Evolutionary conservation across 1,140 invertebrate species (phyloP).

Genomic region (Maniola jurtina): DNA sequence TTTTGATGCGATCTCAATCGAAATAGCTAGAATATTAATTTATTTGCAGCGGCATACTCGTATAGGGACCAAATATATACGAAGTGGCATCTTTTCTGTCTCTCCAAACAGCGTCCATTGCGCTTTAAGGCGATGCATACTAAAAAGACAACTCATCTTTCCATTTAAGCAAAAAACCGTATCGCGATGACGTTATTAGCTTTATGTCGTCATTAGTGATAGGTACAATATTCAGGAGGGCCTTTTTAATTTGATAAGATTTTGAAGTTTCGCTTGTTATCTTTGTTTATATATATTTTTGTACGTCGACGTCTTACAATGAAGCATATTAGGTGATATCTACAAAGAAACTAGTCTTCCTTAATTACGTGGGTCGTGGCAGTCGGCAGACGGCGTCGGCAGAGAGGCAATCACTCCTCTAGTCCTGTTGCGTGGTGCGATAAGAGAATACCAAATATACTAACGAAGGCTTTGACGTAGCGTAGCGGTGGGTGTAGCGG

Average conservation of each 20-base stretch:
- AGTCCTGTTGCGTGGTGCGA: slow-evolving; percentile 77
- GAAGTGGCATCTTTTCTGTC: slow-evolving; percentile 32
- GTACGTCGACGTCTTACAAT: slow-evolving; percentile 62
- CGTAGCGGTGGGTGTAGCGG: slow-evolving; percentile 41
- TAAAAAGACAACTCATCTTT: slow-evolving; percentile 68
- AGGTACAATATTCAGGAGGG: slow-evolving; percentile 66
- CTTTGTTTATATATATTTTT: slow-evolving; percentile 76
- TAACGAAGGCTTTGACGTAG: slow-evolving; percentile 74
- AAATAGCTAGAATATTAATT: slow-evolving; percentile 26
- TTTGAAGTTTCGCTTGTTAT: slow-evolving; percentile 68
- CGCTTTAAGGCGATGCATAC: slow-evolving; percentile 49
- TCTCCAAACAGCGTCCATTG: slow-evolving; percentile 35
- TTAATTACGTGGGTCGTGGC: slow-evolving; percentile 64
- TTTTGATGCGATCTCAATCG: slow-evolving; percentile 37
- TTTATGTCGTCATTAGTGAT: slow-evolving; percentile 55
- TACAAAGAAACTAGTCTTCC: slow-evolving; percentile 77
- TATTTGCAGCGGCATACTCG: slow-evolving; percentile 42
- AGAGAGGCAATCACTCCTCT: slow-evolving; percentile 77
- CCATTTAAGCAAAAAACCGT: slow-evolving; percentile 37
- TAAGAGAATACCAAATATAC: slow-evolving; percentile 77
- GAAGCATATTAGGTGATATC: slow-evolving; percentile 72
- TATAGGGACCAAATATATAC: slow-evolving; percentile 67
- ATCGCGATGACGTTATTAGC: slow-evolving; percentile 11
- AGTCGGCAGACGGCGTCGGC: slow-evolving; percentile 49
- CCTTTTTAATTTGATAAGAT: slow-evolving; percentile 72